Base-by-base conservation (phyloP, 30 jellyfish, hydroid and myxozoan species). In the Cassiopea andromeda region DNA sequence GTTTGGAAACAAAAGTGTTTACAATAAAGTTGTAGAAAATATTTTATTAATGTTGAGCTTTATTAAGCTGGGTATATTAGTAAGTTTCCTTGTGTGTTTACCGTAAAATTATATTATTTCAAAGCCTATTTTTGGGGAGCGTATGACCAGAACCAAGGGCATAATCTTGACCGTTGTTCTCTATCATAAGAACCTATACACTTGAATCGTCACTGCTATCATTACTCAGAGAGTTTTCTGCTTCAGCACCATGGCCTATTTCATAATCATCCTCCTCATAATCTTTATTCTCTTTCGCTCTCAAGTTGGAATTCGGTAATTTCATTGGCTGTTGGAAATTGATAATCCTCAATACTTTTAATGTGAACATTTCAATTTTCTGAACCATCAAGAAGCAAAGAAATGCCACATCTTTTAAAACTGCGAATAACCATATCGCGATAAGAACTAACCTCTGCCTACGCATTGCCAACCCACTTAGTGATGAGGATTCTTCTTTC, bases 161-260 rank as follows among this genome's bases (percentile, higher is more conserved):
- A 78, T 78, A 78, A 57, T 48, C 77, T 19, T 78, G 78, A n/a
- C 85, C 88, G 43, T 44, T 78, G 14, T 46, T 78, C 84, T 78
- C 78, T 44, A 45, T 19, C 88, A 54, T 17, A 78, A 78, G 44
- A 78, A 46, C 88, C 14, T 78, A 78, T 78, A 1, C 80, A 78
- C 48, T 78, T 76, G 84, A 78, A 78, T 78, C 84, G 88, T 46
- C 27, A 78, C 88, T 78, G 84, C 85, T 46, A 38, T 78, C 88
- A 48, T 78, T 78, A 78, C 48, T 84, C 44, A 84, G 10, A 78
- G 78, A 48, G 88, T 78, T 78, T 84, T 78, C 88, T 46, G 88
- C 80, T 78, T 48, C 88, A 48, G 88, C 77, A 78, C 88, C 88
- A 78, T 78, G 84, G 84, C 7, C 84, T 10, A 75, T 75, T 75